phyloP scores from a whole-genome alignment of 2,888 invertebrate genomes.

The Marasmarcha lunaedactyla region DNA sequence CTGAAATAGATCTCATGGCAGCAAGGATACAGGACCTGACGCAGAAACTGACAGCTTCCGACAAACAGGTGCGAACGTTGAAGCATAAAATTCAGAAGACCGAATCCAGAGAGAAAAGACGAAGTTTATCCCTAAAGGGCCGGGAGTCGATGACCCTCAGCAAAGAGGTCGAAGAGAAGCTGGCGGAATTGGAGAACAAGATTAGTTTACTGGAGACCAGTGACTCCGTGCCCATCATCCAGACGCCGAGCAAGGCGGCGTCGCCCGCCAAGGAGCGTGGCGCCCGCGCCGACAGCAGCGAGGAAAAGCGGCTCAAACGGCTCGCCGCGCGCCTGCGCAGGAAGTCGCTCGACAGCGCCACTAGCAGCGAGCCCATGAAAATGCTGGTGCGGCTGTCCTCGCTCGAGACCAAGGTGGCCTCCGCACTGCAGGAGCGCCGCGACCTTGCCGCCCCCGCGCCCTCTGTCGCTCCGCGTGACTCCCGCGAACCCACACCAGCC shows the following conservation, averaged over 20 bases:
- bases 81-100: slow-evolving; percentile 85
- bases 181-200: slow-evolving; percentile 84
- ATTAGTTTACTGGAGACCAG: slow-evolving; percentile 75
- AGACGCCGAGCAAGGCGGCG: slow-evolving; percentile 63
- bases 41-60: slow-evolving; percentile 82
- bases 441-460: slow-evolving; percentile 55
- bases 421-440: slow-evolving; percentile 58
- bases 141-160: slow-evolving; percentile 83
- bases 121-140: slow-evolving; percentile 86
- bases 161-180: slow-evolving; percentile 87
- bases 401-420: slow-evolving; percentile 81
- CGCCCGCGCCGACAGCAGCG: slow-evolving; percentile 58
- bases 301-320: slow-evolving; percentile 63
- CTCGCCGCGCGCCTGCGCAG: slow-evolving; percentile 72
- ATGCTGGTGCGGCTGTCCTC: slow-evolving; percentile 81
- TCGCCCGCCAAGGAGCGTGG: slow-evolving; percentile 67
- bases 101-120: slow-evolving; percentile 81
- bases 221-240: slow-evolving; percentile 49
- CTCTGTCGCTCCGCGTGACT: slow-evolving; percentile 47
- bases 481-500: slow-evolving; percentile 26
- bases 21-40: slow-evolving; percentile 87
- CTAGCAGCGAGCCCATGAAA: slow-evolving; percentile 84
- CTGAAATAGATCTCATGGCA: slow-evolving; percentile 84
- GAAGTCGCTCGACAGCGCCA: slow-evolving; percentile 83
- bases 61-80: slow-evolving; percentile 82